Evolutionary conservation across 2,797 vertebrate genomes (phyloP).

Genomic region (Acipenser oxyrinchus): DNA sequence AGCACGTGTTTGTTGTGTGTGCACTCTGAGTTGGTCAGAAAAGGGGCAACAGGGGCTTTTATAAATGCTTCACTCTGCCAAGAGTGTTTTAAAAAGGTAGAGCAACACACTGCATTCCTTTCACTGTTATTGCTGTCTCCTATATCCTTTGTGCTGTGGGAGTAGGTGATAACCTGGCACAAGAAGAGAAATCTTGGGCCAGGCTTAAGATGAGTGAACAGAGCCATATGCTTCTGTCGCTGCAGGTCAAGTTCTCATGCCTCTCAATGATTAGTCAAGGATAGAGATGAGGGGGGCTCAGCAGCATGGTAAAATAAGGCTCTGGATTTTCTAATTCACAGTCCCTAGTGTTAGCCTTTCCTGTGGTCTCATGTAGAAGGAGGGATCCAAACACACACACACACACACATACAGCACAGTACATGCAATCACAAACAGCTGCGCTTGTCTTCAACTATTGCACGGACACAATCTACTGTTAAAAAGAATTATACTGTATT

Average conservation of each 20-base stretch:
- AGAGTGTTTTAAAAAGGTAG: slow-evolving; percentile 35
- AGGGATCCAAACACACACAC: slow-evolving; percentile 32
- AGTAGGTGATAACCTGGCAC: slow-evolving; percentile 29
- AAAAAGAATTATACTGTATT: too few species aligned
- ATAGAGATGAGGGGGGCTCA: neutral
- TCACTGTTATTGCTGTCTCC: slow-evolving; percentile 26
- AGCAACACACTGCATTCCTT: slow-evolving; percentile 32
- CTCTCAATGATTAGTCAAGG: slow-evolving; percentile 31
- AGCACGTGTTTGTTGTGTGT: slow-evolving; percentile 47
- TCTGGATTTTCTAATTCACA: neutral
- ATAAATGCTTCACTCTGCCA: slow-evolving; percentile 46
- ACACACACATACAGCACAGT: neutral
- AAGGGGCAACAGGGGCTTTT: slow-evolving; percentile 19
- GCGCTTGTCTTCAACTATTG: slow-evolving; percentile 26
- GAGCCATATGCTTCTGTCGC: slow-evolving; percentile 22
- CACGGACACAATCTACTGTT: slow-evolving; percentile 44
- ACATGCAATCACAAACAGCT: slow-evolving; percentile 10
- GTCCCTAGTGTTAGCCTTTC: slow-evolving; percentile 16
- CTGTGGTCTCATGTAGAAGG: slow-evolving; percentile 33
- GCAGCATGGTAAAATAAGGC: neutral
- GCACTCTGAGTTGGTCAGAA: slow-evolving; percentile 23
- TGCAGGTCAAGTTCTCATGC: slow-evolving; percentile 40
- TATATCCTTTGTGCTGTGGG: slow-evolving; percentile 37
- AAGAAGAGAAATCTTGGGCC: slow-evolving; percentile 20
- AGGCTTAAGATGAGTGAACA: slow-evolving; percentile 31